A percentile compares a stretch with the other conserved stretches of the same genome.
These are phyloP conservation scores for Pseudolaguvia tuberculata DNA, from an alignment of 2,113 vertebrate genomes.

Conservation along the genomic window DNA sequence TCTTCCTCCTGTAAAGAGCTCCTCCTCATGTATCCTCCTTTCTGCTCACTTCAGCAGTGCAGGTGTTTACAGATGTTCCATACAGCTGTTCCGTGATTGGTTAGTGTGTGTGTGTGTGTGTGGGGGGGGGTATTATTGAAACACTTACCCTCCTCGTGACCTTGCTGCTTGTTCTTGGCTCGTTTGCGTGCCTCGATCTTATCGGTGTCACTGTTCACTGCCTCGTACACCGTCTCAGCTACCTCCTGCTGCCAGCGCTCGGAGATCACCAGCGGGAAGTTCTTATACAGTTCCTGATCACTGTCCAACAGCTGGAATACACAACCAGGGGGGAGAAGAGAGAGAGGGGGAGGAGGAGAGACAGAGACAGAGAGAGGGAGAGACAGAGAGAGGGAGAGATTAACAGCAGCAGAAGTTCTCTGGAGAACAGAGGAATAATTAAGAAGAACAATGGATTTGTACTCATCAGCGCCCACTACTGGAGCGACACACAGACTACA, in stretches of 20 bases:
- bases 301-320: conserved; percentile 84
- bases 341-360: too few species aligned
- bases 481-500: background rate
- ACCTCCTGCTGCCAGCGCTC: conserved; percentile 99
- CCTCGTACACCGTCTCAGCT: conserved; percentile 91
- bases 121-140: background rate
- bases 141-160: conserved; percentile 89
- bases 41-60: background rate
- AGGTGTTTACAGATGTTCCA: background rate
- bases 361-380: too few species aligned
- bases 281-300: conserved; percentile 97
- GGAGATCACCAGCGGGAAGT: conserved; percentile 96
- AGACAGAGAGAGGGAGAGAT: too few species aligned
- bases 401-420: too few species aligned
- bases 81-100: background rate
- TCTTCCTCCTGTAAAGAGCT: background rate
- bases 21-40: background rate
- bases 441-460: too few species aligned
- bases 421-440: too few species aligned
- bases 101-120: background rate
- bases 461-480: background rate
- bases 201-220: conserved; percentile 92
- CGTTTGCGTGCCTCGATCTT: conserved; percentile 91
- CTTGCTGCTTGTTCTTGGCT: conserved; percentile 95
- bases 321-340: background rate